These are phyloP conservation scores for Chromobotia macracanthus DNA, from an alignment of 2,797 vertebrate genomes.

Conservation along the genomic window DNA sequence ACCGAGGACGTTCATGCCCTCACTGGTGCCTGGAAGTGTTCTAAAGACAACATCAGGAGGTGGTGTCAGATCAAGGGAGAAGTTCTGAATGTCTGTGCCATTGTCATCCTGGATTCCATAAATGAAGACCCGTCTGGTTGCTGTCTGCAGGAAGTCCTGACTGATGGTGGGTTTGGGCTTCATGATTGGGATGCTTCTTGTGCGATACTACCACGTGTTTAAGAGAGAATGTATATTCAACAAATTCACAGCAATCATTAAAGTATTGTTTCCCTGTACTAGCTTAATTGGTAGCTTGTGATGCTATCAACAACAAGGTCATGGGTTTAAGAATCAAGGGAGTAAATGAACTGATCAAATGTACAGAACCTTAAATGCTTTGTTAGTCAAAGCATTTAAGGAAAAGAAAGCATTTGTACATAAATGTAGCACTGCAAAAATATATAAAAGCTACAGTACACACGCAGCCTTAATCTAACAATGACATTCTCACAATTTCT, in stretches of 20 bases:
- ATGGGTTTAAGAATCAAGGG: neutral
- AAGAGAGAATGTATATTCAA: neutral
- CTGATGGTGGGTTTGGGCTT: conserved; percentile 78
- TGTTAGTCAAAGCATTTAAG: too few species aligned
- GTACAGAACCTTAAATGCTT: too few species aligned
- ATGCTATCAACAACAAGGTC: conserved; percentile 1
- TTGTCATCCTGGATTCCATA: conserved; percentile 96
- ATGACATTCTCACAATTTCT: too few species aligned
- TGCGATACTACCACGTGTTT: conserved; percentile 84
- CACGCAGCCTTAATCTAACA: too few species aligned
- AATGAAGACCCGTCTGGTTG: conserved; percentile 82
- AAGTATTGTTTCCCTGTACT: too few species aligned
- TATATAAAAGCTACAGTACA: too few species aligned
- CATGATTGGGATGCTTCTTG: conserved; percentile 84
- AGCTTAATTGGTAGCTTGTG: too few species aligned
- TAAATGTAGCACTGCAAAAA: too few species aligned
- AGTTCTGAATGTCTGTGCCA: conserved; percentile 88
- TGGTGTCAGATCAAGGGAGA: conserved; percentile 92
- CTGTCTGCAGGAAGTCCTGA: conserved; percentile 76
- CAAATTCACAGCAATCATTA: conserved; percentile 33
- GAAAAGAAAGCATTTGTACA: too few species aligned
- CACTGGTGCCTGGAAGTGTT: conserved; percentile 90
- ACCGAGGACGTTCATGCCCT: conserved; percentile 97
- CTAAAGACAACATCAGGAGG: conserved; percentile 91
- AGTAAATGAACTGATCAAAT: too few species aligned